These are phyloP conservation scores for Boulengeromyrus knoepffleri DNA, from an alignment of 2,113 vertebrate species.

Conservation along the genomic window DNA sequence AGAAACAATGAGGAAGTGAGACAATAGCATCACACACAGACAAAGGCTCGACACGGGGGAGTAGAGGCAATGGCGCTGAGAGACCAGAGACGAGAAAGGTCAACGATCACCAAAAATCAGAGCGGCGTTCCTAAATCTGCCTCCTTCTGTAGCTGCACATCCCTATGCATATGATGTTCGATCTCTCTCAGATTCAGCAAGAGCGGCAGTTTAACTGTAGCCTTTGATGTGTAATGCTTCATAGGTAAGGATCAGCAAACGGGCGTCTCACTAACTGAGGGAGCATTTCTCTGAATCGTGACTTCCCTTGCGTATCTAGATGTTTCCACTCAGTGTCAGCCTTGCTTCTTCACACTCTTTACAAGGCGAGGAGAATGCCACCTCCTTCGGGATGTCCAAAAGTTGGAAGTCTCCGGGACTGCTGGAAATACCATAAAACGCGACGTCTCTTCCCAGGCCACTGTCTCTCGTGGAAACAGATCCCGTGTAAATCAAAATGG, in stretches of 20 bases:
- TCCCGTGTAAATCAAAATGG: neutral
- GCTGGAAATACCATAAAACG: neutral
- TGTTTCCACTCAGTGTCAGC: neutral
- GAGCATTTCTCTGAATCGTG: neutral
- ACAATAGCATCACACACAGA: constrained; percentile 63
- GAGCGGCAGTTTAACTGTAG: neutral
- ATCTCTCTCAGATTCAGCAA: constrained; percentile 20
- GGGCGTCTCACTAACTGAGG: neutral
- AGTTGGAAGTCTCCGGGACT: neutral
- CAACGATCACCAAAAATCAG: constrained; percentile 6
- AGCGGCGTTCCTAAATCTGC: neutral
- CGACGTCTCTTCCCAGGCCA: neutral
- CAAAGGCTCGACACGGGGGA: constrained; percentile 49
- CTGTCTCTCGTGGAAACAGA: neutral
- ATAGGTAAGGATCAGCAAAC: neutral
- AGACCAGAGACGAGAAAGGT: constrained; percentile 49
- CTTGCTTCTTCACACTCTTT: neutral
- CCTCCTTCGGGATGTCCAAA: neutral
- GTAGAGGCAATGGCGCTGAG: constrained; percentile 55
- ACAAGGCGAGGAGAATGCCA: neutral
- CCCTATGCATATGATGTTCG: neutral
- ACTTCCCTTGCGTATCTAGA: neutral
- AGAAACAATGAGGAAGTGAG: constrained; percentile 56
- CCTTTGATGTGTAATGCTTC: neutral
- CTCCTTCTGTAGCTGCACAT: neutral